Conservation (phyloP, 2,888 invertebrate species). For the Eupithecia subfuscata region DNA sequence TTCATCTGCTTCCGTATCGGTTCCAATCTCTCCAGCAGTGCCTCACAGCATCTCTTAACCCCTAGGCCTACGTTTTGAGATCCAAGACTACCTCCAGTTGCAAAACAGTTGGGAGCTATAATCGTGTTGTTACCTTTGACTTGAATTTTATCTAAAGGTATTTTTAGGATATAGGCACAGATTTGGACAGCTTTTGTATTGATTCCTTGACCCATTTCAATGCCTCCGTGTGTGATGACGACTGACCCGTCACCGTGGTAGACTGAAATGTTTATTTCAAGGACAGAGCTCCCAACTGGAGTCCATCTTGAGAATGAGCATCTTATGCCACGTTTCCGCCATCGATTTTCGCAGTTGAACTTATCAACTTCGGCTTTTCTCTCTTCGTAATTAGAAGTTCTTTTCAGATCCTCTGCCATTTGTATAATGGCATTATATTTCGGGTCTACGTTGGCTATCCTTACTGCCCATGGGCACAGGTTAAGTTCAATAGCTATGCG, state of each 20-base stretch:
- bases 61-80: conserved; percentile 86
- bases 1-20: conserved; percentile 66
- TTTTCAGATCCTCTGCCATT: conserved; percentile 80
- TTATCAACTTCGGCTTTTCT: conserved; percentile 74
- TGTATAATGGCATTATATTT: conserved; percentile 58
- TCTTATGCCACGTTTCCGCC: conserved; percentile 87
- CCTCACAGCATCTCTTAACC: conserved; percentile 76
- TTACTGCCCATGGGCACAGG: conserved; percentile 83
- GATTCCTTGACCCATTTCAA: conserved; percentile 89
- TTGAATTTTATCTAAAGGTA: conserved; percentile 85
- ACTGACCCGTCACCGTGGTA: conserved; percentile 85
- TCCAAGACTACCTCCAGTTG: conserved; percentile 87
- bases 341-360: conserved; percentile 87
- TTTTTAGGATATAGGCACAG: conserved; percentile 85
- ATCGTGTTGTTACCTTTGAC: conserved; percentile 86
- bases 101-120: conserved; percentile 85
- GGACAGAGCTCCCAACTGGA: conserved; percentile 57
- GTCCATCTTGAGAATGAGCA: conserved; percentile 86
- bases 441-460: conserved; percentile 76
- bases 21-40: conserved; percentile 70
- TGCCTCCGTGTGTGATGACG: conserved; percentile 85
- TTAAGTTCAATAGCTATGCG: conserved; percentile 81
- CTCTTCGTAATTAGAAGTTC: conserved; percentile 77
- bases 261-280: conserved; percentile 83
- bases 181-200: conserved; percentile 88